A percentile compares a stretch with the other conserved stretches of the same genome.
phyloP scores from a whole-genome alignment of 2,888 invertebrate genomes.

The Troilus luridus region DNA sequence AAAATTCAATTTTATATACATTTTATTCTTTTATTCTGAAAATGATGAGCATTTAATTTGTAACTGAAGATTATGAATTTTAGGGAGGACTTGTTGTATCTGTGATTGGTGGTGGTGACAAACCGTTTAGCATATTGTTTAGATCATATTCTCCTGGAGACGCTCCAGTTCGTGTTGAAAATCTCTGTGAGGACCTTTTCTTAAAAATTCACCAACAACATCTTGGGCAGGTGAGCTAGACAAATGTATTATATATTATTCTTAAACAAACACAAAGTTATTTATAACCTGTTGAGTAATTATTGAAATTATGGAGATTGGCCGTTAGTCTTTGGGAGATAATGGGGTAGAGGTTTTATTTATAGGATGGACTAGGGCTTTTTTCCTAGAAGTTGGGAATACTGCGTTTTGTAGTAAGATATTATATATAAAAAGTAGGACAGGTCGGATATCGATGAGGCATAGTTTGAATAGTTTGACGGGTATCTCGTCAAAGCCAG shows the following conservation, averaged over 20 bases:
- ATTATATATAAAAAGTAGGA: too few relatives aligned
- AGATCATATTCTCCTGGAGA: conserved; percentile 82
- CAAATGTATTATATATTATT: neutral
- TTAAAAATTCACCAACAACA: conserved; percentile 81
- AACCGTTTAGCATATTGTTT: conserved; percentile 83
- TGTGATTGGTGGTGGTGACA: conserved; percentile 81
- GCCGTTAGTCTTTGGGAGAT: too few relatives aligned
- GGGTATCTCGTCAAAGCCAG: too few relatives aligned
- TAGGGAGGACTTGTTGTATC: conserved; percentile 80
- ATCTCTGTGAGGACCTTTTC: conserved; percentile 85
- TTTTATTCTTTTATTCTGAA: conserved; percentile 66
- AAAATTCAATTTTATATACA: conserved; percentile 53
- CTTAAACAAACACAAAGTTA: neutral
- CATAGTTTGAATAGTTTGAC: too few relatives aligned
- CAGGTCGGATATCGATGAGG: too few relatives aligned
- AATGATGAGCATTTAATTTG: neutral
- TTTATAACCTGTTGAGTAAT: neutral
- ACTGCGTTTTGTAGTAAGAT: too few relatives aligned
- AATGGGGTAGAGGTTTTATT: too few relatives aligned
- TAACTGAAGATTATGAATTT: conserved; percentile 66
- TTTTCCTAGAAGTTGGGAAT: too few relatives aligned
- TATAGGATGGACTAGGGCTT: too few relatives aligned
- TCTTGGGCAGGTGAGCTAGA: conserved; percentile 67
- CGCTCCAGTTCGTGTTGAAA: conserved; percentile 87
- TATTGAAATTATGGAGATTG: too few relatives aligned